Percentiles rank a stretch among this genome's conserved stretches.
These are phyloP conservation scores for Laticauda colubrina DNA, from an alignment of 2,113 vertebrate genomes.

Conservation along the genomic window DNA sequence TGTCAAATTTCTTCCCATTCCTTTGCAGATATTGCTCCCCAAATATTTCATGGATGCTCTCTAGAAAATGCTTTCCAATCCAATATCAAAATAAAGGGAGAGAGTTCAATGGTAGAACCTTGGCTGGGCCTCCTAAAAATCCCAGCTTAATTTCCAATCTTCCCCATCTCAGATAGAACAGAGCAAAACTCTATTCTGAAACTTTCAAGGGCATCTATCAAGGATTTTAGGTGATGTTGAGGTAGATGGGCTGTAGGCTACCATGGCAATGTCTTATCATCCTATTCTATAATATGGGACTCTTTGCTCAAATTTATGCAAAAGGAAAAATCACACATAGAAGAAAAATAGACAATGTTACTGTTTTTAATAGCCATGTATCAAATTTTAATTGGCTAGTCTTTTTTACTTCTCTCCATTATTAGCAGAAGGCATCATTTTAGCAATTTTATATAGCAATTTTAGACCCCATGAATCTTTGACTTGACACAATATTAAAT, in stretches of 20 bases:
- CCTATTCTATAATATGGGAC: background rate
- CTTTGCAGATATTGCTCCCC: background rate
- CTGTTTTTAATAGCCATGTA: background rate
- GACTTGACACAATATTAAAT: background rate
- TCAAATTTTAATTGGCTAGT: background rate
- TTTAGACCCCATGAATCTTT: background rate
- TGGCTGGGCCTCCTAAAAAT: background rate
- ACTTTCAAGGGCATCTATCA: background rate
- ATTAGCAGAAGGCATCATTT: background rate
- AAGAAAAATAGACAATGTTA: background rate
- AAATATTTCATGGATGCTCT: background rate
- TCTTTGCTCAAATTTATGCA: background rate
- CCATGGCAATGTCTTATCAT: background rate
- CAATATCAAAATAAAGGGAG: background rate
- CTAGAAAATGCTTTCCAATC: background rate
- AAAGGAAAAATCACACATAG: background rate
- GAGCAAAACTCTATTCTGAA: background rate
- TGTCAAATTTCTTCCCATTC: background rate
- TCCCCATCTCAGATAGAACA: background rate
- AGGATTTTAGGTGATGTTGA: background rate
- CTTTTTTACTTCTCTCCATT: background rate
- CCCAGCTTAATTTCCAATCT: background rate
- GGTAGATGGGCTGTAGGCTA: background rate
- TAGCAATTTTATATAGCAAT: background rate
- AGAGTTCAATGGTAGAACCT: background rate